phyloP scores from a whole-genome alignment of 35 echinoderm and acorn worm species.

The Anneissia japonica region DNA sequence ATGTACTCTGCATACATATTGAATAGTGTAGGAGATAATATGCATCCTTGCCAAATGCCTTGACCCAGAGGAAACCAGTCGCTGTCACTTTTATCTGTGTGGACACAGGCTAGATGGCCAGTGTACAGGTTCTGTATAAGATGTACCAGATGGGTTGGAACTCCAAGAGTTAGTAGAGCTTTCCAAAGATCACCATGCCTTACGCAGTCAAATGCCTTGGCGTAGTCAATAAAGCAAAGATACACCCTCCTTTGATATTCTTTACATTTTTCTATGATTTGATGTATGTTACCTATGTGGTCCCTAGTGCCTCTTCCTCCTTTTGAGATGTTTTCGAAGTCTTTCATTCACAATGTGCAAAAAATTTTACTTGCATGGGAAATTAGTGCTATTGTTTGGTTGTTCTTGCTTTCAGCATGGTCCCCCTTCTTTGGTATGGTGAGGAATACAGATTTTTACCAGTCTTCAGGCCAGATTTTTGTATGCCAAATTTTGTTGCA shows the following conservation, averaged over 20 bases:
- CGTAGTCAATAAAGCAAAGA: not conserved
- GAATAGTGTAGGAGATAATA: not conserved
- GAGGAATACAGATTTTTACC: slow-evolving; percentile 12
- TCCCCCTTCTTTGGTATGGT: slow-evolving; percentile 11
- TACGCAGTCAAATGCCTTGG: slow-evolving; percentile 11
- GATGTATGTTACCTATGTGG: not conserved
- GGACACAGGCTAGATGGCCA: slow-evolving; percentile 30
- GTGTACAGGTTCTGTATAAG: slow-evolving; percentile 30
- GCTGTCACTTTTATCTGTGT: slow-evolving; percentile 34
- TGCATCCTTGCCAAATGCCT: not conserved
- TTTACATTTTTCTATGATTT: not conserved
- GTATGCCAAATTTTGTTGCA: slow-evolving; percentile 9
- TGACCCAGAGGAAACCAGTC: slow-evolving; percentile 10
- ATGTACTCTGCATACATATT: not conserved
- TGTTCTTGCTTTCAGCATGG: not conserved
- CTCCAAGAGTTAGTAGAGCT: not conserved
- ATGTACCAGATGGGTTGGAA: slow-evolving; percentile 16
- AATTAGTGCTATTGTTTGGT: slow-evolving; percentile 1
- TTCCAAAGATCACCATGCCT: slow-evolving; percentile 7
- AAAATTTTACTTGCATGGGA: slow-evolving; percentile 9
- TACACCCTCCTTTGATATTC: not conserved
- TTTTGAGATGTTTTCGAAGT: not conserved
- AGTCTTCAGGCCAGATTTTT: not conserved
- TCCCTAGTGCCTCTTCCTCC: not conserved
- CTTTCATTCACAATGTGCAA: not conserved